Percentiles rank a stretch among this genome's conserved stretches.
Evolutionary conservation across 2,888 invertebrate species (phyloP).

Genomic region (Drosophila colorata): DNA sequence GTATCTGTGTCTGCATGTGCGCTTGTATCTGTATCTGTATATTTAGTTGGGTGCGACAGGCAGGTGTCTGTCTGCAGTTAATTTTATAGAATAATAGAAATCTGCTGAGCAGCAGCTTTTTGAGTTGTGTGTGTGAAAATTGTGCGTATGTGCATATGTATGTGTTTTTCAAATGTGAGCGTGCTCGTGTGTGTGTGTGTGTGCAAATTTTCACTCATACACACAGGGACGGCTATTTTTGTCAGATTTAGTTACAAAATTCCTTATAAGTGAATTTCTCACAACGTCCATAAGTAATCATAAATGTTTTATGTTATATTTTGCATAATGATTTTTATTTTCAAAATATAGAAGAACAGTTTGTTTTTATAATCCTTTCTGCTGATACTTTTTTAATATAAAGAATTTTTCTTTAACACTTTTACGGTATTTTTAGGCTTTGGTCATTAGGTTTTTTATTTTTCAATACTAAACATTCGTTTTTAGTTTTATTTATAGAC

Average conservation of each 20-base stretch:
- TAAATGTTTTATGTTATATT: constrained; percentile 39
- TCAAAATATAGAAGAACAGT: background rate
- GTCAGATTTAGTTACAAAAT: constrained; percentile 85
- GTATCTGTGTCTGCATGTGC: constrained; percentile 20
- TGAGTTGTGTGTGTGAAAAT: constrained; percentile 46
- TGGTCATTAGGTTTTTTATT: constrained; percentile 10
- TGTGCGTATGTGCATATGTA: constrained; percentile 61
- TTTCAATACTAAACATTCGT: constrained; percentile 26
- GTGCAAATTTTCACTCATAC: constrained; percentile 57
- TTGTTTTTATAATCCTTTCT: constrained; percentile 1
- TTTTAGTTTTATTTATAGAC: constrained; percentile 46
- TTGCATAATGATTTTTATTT: constrained; percentile 12
- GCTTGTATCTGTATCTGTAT: constrained; percentile 26
- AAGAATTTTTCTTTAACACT: constrained; percentile 40
- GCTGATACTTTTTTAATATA: constrained; percentile 3
- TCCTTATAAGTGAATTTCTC: constrained; percentile 83
- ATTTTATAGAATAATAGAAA: constrained; percentile 67
- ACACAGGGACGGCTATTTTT: constrained; percentile 45
- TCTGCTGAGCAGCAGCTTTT: constrained; percentile 36
- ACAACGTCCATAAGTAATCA: constrained; percentile 51
- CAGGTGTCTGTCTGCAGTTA: constrained; percentile 81
- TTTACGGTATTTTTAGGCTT: constrained; percentile 8
- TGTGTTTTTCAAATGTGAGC: constrained; percentile 29
- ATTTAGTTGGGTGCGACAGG: constrained; percentile 47
- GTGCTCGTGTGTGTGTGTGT: constrained; percentile 23